A percentile compares a stretch with the other conserved stretches of the same genome.
Evolutionary conservation across 2,113 vertebrate genomes (phyloP).

Genomic region (Seriola quinqueradiata): DNA sequence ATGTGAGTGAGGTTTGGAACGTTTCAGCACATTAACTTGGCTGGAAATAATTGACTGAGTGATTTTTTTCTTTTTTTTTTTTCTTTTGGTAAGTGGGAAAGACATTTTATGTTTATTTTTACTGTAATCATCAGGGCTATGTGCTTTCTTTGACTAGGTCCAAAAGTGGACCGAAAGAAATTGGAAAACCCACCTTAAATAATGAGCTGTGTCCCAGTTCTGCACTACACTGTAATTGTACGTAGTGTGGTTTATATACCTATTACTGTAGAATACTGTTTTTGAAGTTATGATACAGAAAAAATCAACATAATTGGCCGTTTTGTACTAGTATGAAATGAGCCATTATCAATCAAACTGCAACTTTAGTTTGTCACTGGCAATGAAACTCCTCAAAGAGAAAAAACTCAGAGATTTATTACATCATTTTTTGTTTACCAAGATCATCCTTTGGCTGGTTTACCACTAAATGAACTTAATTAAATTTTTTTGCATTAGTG

Average conservation of each 20-base stretch:
- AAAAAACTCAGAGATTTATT: background rate
- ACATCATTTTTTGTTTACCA: background rate
- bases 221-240: background rate
- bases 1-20: background rate
- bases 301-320: background rate
- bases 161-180: background rate
- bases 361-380: background rate
- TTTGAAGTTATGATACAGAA: background rate
- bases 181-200: background rate
- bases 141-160: background rate
- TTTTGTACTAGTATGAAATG: background rate
- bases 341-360: background rate
- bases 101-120: background rate
- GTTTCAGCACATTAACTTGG: conserved; percentile 6
- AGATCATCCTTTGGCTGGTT: background rate
- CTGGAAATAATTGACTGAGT: background rate
- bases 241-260: background rate
- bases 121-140: background rate
- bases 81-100: too few species aligned
- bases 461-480: background rate
- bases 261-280: background rate
- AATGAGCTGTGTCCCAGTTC: background rate
- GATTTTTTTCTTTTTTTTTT: background rate
- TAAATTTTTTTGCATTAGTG: background rate
- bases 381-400: background rate